Base-by-base conservation (phyloP, 2,797 vertebrate genomes). In the Sphenodon punctatus region DNA sequence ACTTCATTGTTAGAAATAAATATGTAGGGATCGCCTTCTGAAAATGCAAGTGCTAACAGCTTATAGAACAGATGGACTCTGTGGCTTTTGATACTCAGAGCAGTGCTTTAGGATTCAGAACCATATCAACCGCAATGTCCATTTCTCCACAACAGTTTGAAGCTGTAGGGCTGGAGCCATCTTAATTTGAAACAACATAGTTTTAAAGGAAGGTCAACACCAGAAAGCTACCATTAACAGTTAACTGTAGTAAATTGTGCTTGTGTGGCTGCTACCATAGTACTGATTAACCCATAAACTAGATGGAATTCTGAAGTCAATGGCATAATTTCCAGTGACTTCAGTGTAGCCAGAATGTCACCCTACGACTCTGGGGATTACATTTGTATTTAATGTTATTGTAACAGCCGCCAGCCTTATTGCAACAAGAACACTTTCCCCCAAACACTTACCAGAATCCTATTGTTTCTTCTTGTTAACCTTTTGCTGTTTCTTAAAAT, bases 401-500 rank as follows among this genome's bases (percentile, higher is more conserved):
- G 88, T 89, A 80, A 90, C 82, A 84, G 61, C 85, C 93, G 71
- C 45, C 78, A 88, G 80, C 75, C 84, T 73, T 67, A 80, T 58
- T 82, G 82, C 85, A 86, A 75, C 78, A 80, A 56, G 58, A 90
- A 89, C 85, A 80, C 68, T 70, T 87, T 91, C 88, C 87, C 75
- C 83, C 90, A 89, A 95, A 87, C 70, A 86, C 90, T 89, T 88
- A 82, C 64, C 83, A 89, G 79, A 92, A 89, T 30, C 49, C 78
- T 69, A 88, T 85, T 89, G 73, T 91, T 95, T 88, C 66, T 84
- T 41, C 89, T 87, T 88, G 76, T 83, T 91, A 92, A 94, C 64
- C 80, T 94, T 87, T 84, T 76, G 75, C 67, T 68, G 90, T 69
- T 76, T 92, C 92, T 88, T 71, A 72, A 1, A 11, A 92, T 90